Base-by-base conservation (phyloP, 2,113 vertebrate genomes). In the Origma solitaria region DNA sequence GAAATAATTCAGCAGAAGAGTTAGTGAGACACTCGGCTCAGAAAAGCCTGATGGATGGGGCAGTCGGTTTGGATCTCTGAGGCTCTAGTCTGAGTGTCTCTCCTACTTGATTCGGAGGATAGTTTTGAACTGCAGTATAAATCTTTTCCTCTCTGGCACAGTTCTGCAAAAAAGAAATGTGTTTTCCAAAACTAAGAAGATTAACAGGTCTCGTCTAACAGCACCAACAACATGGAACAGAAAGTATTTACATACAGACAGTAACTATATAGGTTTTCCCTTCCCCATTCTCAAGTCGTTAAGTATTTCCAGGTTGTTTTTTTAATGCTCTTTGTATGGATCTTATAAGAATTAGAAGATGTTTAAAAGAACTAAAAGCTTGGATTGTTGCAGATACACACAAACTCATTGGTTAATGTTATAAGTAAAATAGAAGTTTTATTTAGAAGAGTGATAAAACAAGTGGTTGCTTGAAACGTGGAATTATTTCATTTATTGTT, bases 401-500 rank as follows among this genome's bases (percentile, higher is more conserved):
- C 30, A 60, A 79, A 60, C 61, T 44, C 24, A 30, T 5, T 10
- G 19, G 6, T 60, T 79, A 77, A 50, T 20, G 28, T 80, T 80
- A 15, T 54, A 88, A 77, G 24, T 64, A 72, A 79, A 94, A n/a
- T 7, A 47, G 35, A 90, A 88, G 25, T 78, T 75, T 15, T 78
- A 2, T 47, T 65, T 95, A 54, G 42, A 87, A 71, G n/a, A 37
- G 14, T 35, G 40, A 22, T 77, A 76, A 78, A 92, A 60, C 16
- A 53, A 56, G 33, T 58, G 0, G 0, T 19, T 61, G 15, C 73
- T 72, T 82, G n/a, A 20, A 62, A 45, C 15, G 50, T 0, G 2
- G 18, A 82, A 50, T 84, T 64, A 11, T 61, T 66, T 61, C 25
- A 64, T 54, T 35, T 69, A n/a, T 61, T 61, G 25, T 18, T 88